Percentiles rank a stretch among this genome's conserved stretches.
These are phyloP conservation scores for Pantelozetes paolii DNA, from an alignment of 2,888 invertebrate species.

Conservation along the genomic window DNA sequence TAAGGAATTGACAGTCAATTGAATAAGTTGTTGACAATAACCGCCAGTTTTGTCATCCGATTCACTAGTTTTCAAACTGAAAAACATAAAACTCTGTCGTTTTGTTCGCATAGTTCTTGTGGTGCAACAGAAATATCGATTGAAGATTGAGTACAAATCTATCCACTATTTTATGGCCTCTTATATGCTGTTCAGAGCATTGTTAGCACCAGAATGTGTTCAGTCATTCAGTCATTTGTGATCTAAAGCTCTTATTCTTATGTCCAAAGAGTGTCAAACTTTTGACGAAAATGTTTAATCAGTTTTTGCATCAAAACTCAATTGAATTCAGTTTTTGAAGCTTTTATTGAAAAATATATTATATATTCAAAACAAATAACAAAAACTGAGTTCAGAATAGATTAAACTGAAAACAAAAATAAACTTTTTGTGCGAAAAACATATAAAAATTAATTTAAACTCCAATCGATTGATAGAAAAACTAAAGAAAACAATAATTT, in stretches of 20 bases:
- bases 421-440: too few species aligned
- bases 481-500: too few species aligned
- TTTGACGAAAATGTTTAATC: neutral
- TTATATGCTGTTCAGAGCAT: neutral
- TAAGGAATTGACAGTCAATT: neutral
- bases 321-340: too few species aligned
- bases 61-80: neutral
- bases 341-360: too few species aligned
- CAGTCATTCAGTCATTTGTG: neutral
- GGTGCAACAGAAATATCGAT: constrained; percentile 26
- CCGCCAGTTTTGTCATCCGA: neutral
- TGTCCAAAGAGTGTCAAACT: neutral
- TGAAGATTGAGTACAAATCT: constrained; percentile 3
- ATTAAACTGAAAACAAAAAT: too few species aligned
- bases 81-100: neutral
- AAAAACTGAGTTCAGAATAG: too few species aligned
- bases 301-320: too few species aligned
- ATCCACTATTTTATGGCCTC: neutral
- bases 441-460: too few species aligned
- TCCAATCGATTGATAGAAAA: too few species aligned
- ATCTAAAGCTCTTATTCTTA: neutral
- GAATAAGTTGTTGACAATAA: neutral
- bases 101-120: neutral
- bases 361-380: too few species aligned
- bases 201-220: neutral